phyloP scores from a whole-genome alignment of 2,888 invertebrate genomes.

The Mimas tiliae region DNA sequence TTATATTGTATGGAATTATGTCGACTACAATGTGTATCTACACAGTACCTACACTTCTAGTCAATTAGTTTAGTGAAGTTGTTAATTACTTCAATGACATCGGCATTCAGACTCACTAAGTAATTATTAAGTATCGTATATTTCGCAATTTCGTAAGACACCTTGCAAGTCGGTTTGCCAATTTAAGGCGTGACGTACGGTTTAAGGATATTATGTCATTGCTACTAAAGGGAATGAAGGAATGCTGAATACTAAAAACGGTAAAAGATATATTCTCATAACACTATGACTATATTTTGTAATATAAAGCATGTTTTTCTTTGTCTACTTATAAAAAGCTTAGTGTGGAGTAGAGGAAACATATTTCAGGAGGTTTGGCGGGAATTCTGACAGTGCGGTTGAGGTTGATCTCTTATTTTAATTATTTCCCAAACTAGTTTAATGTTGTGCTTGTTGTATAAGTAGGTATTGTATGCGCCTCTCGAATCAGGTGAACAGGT shows the following conservation, averaged over 20 bases:
- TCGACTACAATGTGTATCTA: neutral
- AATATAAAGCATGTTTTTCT: too few species aligned
- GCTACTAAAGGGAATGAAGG: neutral
- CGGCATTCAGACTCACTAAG: conserved; percentile 1
- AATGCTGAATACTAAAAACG: neutral
- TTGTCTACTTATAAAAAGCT: too few species aligned
- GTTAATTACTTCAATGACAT: conserved; percentile 8
- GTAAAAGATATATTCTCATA: too few species aligned
- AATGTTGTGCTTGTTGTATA: too few species aligned
- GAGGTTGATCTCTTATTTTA: too few species aligned
- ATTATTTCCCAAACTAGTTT: too few species aligned
- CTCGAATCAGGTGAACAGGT: too few species aligned
- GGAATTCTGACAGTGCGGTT: too few species aligned
- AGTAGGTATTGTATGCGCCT: too few species aligned
- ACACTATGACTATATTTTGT: too few species aligned
- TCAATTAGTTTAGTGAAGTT: neutral
- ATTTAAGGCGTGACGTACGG: neutral
- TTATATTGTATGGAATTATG: neutral
- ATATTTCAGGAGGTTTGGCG: too few species aligned
- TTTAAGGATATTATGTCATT: neutral
- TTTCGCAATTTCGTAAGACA: neutral
- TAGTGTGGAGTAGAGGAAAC: too few species aligned
- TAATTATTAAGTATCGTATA: neutral
- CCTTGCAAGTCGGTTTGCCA: neutral
- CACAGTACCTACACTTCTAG: neutral